Conservation (phyloP, 2,888 invertebrate genomes). For the Rhamphomyia laevipes region DNA sequence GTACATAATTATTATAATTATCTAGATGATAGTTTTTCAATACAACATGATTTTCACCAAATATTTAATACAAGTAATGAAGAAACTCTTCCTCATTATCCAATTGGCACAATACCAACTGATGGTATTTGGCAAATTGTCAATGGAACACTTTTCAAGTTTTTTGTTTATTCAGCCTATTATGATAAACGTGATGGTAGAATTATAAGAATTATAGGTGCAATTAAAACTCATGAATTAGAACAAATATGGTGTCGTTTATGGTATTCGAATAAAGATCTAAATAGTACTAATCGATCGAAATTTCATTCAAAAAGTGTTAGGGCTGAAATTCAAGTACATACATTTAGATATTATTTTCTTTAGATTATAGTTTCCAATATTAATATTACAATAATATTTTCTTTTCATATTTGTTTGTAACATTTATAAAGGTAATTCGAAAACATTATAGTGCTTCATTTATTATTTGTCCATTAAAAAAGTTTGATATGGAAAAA, state of each 20-base stretch:
- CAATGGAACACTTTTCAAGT: conserved; percentile 55
- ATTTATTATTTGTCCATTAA: conserved; percentile 71
- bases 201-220: conserved; percentile 69
- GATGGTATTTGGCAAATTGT: conserved; percentile 66
- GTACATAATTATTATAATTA: no score
- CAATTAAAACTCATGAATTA: conserved; percentile 74
- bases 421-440: conserved; percentile 47
- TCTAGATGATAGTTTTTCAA: no score
- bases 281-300: conserved; percentile 17
- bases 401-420: conserved; percentile 12
- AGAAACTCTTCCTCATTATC: conserved; percentile 45
- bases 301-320: conserved; percentile 50
- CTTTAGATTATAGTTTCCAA: no score
- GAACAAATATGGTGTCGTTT: conserved; percentile 72
- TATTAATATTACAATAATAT: conserved; percentile 4
- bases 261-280: conserved; percentile 46
- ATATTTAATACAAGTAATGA: conserved; percentile 35
- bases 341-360: conserved; percentile 10
- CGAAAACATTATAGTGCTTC: conserved; percentile 87
- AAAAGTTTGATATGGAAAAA: conserved; percentile 43
- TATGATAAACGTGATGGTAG: conserved; percentile 63
- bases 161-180: conserved; percentile 86
- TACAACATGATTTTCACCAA: no score
- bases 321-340: conserved; percentile 62
- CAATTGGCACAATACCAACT: conserved; percentile 52